A percentile compares a stretch with the other conserved stretches of the same genome.
Evolutionary conservation across 2,797 vertebrate species (phyloP).

Genomic region (Clarias pachynema): DNA sequence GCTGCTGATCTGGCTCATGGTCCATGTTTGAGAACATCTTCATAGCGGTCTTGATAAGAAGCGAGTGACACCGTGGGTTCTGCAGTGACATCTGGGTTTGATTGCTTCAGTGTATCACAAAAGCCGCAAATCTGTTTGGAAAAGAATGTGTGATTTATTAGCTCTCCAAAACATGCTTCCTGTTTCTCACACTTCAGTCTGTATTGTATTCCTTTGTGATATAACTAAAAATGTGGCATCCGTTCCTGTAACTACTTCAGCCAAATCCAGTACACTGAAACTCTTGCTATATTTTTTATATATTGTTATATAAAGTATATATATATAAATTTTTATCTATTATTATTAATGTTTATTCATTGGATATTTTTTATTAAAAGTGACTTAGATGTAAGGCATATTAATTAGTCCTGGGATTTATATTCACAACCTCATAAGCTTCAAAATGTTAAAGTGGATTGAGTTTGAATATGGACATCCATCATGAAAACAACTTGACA

Average conservation of each 20-base stretch:
- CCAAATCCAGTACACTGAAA: neutral
- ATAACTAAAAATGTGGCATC: neutral
- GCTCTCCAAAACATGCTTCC: neutral
- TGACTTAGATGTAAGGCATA: neutral
- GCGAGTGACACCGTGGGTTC: neutral
- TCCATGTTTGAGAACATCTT: neutral
- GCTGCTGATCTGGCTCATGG: neutral
- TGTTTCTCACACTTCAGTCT: neutral
- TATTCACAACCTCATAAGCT: neutral
- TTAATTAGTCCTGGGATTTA: neutral
- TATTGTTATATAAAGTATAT: neutral
- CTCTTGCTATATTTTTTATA: neutral
- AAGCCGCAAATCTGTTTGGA: constrained; percentile 6
- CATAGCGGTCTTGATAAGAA: constrained; percentile 13
- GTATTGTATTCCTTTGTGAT: neutral
- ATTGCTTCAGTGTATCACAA: constrained; percentile 9
- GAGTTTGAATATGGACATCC: neutral
- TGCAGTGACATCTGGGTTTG: constrained; percentile 14
- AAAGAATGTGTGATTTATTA: constrained; percentile 7
- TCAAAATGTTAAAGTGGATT: neutral
- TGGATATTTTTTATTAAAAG: neutral
- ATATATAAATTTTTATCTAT: no score
- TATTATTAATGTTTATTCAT: neutral
- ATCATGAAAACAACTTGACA: neutral
- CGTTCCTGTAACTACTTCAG: neutral